Evolutionary conservation across 2,888 invertebrate genomes (phyloP).

Genomic region (Drosophila buzzatii): DNA sequence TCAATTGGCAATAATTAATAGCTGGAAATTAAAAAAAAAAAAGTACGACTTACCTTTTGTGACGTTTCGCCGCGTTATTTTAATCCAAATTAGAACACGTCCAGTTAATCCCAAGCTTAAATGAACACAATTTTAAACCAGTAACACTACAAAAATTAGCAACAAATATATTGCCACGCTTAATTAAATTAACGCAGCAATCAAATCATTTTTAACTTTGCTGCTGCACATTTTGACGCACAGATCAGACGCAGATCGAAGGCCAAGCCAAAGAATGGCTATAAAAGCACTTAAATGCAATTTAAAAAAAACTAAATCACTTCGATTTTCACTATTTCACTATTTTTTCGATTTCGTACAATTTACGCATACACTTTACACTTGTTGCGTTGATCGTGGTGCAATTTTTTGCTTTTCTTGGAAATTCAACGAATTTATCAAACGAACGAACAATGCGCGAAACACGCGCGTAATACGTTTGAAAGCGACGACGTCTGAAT

Average conservation of each 20-base stretch:
- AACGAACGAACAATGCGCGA: conserved; percentile 50
- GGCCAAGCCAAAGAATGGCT: conserved; percentile 30
- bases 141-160: conserved; percentile 27
- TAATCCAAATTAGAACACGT: conserved; percentile 46
- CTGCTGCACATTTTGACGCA: conserved; percentile 53
- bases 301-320: conserved; percentile 29
- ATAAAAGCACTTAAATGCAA: conserved; percentile 19
- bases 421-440: conserved; percentile 55
- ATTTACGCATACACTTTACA: conserved; percentile 45
- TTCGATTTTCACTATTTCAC: conserved; percentile 21
- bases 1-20: conserved; percentile 55
- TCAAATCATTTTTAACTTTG: conserved; percentile 54
- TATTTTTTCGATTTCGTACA: conserved; percentile 23
- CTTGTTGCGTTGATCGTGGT: conserved; percentile 57
- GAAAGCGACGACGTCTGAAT: conserved; percentile 57
- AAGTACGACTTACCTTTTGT: conserved; percentile 44
- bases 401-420: conserved; percentile 53
- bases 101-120: conserved; percentile 35
- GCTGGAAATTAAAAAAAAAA: conserved; percentile 2
- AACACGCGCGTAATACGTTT: conserved; percentile 54
- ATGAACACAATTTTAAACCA: conserved; percentile 22
- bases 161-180: conserved; percentile 45
- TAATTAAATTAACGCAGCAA: conserved; percentile 67
- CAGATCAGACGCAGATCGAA: conserved; percentile 37
- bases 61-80: conserved; percentile 45